Conservation (phyloP, 2,797 vertebrate species). For the Chrysocyon brachyurus region DNA sequence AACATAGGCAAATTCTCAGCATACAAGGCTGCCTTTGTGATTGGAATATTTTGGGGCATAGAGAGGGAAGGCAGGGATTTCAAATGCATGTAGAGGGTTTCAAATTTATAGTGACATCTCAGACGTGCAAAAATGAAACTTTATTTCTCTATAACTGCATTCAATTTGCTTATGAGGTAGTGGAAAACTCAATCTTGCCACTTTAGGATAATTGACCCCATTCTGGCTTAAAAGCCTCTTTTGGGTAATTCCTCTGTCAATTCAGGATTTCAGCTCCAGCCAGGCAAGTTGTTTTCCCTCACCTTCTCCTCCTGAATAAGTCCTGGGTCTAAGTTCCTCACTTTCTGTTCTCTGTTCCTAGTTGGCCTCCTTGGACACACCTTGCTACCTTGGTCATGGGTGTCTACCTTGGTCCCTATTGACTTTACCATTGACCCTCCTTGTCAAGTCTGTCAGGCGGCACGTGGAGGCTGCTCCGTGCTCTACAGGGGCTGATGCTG, state of each 20-base stretch:
- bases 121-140: not conserved
- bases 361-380: not conserved
- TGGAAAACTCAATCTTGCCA: not conserved
- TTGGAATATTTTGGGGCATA: not conserved
- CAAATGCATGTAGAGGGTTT: not conserved
- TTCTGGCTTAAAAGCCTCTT: not conserved
- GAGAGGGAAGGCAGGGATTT: not conserved
- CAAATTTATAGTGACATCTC: not conserved
- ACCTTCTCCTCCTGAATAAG: too few relatives aligned
- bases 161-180: not conserved
- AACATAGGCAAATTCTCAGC: not conserved
- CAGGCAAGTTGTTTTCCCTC: not conserved
- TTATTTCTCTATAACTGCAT: not conserved
- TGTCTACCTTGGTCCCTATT: fast-evolving
- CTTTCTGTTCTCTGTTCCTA: not conserved
- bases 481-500: fast-evolving
- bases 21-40: not conserved
- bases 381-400: not conserved
- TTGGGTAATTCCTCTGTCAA: not conserved
- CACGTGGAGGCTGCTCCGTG: too few relatives aligned
- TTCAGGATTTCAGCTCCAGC: not conserved
- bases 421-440: not conserved
- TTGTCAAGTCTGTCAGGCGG: not conserved
- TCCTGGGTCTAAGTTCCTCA: too few relatives aligned
- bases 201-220: not conserved